phyloP scores from a whole-genome alignment of 1,140 invertebrate genomes.

The Thalassaphorura encarpata region DNA sequence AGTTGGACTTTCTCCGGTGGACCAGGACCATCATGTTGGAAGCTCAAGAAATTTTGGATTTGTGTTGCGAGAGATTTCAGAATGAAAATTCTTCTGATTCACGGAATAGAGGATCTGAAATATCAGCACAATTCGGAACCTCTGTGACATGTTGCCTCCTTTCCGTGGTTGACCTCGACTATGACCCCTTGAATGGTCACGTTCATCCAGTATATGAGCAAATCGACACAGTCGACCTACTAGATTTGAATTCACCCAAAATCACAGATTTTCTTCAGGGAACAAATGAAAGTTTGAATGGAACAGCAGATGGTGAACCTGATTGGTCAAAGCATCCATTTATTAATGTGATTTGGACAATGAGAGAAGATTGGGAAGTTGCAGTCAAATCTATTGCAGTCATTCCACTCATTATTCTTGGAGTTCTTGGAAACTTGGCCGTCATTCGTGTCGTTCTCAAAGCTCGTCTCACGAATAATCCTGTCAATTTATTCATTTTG shows the following conservation, averaged over 20 bases:
- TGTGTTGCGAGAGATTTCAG: no score
- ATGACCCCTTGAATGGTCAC: background rate
- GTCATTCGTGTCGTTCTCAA: conserved; percentile 56
- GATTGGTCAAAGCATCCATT: background rate
- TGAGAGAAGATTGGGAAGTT: conserved; percentile 48
- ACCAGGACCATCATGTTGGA: no score
- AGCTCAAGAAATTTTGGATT: no score
- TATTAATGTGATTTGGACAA: conserved; percentile 44
- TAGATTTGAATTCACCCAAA: background rate
- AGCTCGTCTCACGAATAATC: conserved; percentile 57
- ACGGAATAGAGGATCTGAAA: no score
- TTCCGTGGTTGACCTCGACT: background rate
- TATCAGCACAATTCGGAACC: no score
- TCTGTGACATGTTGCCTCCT: background rate
- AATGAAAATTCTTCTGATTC: no score
- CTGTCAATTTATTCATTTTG: conserved; percentile 66
- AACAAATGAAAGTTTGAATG: background rate
- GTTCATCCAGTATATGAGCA: background rate
- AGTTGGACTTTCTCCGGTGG: no score
- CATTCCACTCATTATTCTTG: conserved; percentile 51
- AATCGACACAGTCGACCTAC: background rate
- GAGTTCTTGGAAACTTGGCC: conserved; percentile 58
- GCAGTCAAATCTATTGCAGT: conserved; percentile 49
- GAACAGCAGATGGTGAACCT: background rate
- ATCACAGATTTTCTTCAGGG: background rate